These are phyloP conservation scores for Notamacropus eugenii DNA, from an alignment of 2,797 vertebrate species.

Conservation along the genomic window DNA sequence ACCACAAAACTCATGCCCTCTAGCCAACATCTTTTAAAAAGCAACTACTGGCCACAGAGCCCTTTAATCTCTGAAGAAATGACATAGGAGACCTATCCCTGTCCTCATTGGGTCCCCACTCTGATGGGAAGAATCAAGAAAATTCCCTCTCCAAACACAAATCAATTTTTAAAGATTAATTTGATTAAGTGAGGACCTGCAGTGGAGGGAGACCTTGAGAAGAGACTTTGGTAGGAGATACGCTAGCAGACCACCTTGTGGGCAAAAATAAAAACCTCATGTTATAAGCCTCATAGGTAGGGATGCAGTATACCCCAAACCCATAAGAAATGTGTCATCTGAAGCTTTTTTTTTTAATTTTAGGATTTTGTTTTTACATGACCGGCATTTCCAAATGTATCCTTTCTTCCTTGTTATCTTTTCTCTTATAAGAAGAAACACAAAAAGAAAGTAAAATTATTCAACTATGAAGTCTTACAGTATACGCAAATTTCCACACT, in stretches of 20 bases:
- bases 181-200: neutral
- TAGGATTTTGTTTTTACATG: neutral
- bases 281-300: neutral
- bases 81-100: neutral
- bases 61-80: neutral
- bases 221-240: neutral
- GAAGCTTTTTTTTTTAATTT: neutral
- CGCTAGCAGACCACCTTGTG: neutral
- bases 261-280: neutral
- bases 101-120: neutral
- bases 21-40: neutral
- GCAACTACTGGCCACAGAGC: neutral
- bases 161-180: neutral
- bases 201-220: neutral
- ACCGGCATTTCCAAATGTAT: neutral
- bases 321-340: neutral
- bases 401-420: neutral
- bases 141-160: neutral
- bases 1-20: neutral
- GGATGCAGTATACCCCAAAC: neutral
- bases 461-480: neutral
- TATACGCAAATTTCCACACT: neutral
- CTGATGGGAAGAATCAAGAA: neutral
- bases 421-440: neutral
- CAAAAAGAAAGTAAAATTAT: neutral